phyloP scores from a whole-genome alignment of 2,888 invertebrate species.

The Chrysina gloriosa region DNA sequence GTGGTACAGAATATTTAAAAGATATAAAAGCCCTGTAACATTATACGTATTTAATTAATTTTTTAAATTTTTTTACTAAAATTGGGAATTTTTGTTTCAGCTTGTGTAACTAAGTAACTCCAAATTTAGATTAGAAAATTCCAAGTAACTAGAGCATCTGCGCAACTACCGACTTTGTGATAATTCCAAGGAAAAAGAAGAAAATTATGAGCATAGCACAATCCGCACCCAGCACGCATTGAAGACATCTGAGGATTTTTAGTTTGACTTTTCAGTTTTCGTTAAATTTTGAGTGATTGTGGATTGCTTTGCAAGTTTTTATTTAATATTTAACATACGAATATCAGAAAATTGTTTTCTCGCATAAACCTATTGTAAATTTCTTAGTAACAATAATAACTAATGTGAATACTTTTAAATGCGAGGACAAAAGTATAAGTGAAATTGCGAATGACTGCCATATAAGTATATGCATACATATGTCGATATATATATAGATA shows the following conservation, averaged over 20 bases:
- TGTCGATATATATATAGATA: too few relatives aligned
- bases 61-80: too few relatives aligned
- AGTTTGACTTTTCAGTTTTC: constrained; percentile 66
- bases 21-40: too few relatives aligned
- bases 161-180: constrained; percentile 63
- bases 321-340: constrained; percentile 37
- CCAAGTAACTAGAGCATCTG: constrained; percentile 66
- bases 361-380: constrained; percentile 33
- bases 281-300: constrained; percentile 64
- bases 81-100: constrained; percentile 71
- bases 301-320: constrained; percentile 57
- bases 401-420: constrained; percentile 48
- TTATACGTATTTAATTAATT: too few relatives aligned
- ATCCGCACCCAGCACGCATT: constrained; percentile 89
- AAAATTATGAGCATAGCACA: constrained; percentile 62
- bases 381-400: constrained; percentile 39
- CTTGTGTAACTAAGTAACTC: constrained; percentile 74
- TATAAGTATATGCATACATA: constrained; percentile 53
- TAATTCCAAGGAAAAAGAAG: constrained; percentile 45
- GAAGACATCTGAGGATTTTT: constrained; percentile 89
- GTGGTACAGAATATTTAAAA: too few relatives aligned
- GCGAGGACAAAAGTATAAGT: constrained; percentile 38
- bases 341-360: constrained; percentile 42
- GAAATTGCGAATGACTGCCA: constrained; percentile 58
- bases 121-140: constrained; percentile 69